phyloP scores from a whole-genome alignment of 1,140 invertebrate species.

The Drosophila melanica region DNA sequence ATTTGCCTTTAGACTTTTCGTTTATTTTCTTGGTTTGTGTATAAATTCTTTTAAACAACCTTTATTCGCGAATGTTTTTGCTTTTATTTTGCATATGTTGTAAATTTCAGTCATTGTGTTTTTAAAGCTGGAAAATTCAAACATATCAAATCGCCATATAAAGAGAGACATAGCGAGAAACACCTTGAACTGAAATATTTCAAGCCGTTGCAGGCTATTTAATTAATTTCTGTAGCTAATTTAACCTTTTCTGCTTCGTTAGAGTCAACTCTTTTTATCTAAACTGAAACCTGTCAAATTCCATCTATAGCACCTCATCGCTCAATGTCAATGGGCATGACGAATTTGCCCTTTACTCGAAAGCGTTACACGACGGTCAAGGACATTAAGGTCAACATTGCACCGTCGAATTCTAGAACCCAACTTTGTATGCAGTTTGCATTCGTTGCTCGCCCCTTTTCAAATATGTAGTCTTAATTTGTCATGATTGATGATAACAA shows the following conservation, averaged over 20 bases:
- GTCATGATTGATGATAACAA: constrained; percentile 38
- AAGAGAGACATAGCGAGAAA: neutral
- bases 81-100: constrained; percentile 18
- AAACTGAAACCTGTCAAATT: constrained; percentile 3
- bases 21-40: constrained; percentile 50
- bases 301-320: constrained; percentile 12
- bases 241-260: neutral
- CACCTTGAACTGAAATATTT: constrained; percentile 6
- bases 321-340: constrained; percentile 38
- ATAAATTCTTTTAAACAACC: constrained; percentile 67
- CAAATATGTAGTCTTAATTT: constrained; percentile 26
- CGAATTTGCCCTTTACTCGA: constrained; percentile 27
- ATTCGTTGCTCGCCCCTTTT: constrained; percentile 1
- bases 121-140: constrained; percentile 13
- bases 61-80: constrained; percentile 37
- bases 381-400: constrained; percentile 39
- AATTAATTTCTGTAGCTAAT: neutral
- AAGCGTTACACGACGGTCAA: constrained; percentile 17
- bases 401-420: neutral
- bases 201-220: neutral
- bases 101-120: neutral
- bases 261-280: neutral
- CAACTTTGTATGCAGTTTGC: constrained; percentile 25
- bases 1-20: constrained; percentile 53
- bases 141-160: neutral